Conservation (phyloP, 1,140 invertebrate genomes). For the Eumeta japonica region DNA sequence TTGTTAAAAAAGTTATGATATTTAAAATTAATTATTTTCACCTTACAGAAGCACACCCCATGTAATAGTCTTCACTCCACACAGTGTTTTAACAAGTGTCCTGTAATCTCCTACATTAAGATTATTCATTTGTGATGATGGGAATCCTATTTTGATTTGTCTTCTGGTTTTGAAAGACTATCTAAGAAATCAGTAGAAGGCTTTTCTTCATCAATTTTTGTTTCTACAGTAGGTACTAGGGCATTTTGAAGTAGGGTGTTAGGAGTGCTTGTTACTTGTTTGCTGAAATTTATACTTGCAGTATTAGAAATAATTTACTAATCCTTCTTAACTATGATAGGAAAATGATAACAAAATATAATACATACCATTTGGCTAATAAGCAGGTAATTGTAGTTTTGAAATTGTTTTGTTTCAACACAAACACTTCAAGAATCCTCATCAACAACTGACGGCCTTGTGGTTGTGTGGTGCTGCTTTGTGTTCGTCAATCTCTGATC, state of each 20-base stretch:
- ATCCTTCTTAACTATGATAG: too few species aligned
- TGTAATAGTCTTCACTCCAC: conserved; percentile 89
- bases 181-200: conserved; percentile 12
- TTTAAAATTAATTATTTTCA: too few species aligned
- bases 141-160: conserved; percentile 67
- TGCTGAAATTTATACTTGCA: too few species aligned
- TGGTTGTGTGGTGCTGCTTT: conserved; percentile 29
- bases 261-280: conserved; percentile 4
- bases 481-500: conserved; percentile 78
- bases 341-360: too few species aligned
- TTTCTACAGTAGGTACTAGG: conserved; percentile 17
- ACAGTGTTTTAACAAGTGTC: conserved; percentile 85
- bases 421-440: conserved; percentile 91
- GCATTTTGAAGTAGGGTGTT: conserved; percentile 8
- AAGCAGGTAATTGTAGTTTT: conserved; percentile 85
- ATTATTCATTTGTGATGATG: conserved; percentile 65
- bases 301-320: too few species aligned
- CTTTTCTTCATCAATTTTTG: conserved; percentile 44
- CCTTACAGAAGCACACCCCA: conserved; percentile 83
- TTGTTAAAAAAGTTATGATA: too few species aligned
- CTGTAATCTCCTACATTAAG: conserved; percentile 84
- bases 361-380: conserved; percentile 76
- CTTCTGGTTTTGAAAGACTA: conserved; percentile 25
- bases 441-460: conserved; percentile 84
- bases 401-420: conserved; percentile 92